Percentiles rank a stretch among this genome's conserved stretches.
Conservation (phyloP, 2,888 invertebrate species). For the Agonopterix arenella region DNA sequence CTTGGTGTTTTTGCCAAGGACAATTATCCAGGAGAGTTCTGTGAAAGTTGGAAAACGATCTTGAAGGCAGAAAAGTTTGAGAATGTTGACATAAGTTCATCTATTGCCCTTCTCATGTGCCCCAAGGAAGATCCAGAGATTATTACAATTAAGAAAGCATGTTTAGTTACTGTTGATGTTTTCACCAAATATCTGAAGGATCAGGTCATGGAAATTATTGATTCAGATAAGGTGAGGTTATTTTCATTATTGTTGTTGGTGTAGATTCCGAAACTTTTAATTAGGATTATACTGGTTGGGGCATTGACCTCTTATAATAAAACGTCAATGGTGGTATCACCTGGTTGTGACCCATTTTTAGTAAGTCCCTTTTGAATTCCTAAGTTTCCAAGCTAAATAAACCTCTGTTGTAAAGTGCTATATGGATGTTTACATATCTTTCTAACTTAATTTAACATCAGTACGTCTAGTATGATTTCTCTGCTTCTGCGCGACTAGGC, state of each 20-base stretch:
- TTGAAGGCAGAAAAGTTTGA: constrained; percentile 88
- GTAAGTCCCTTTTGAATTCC: too few species aligned
- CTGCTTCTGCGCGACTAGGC: too few species aligned
- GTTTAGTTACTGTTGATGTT: constrained; percentile 94
- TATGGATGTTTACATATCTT: too few species aligned
- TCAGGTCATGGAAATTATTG: constrained; percentile 99
- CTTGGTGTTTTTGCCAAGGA: constrained; percentile 96
- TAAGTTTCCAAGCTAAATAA: too few species aligned
- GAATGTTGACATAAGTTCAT: constrained; percentile 90
- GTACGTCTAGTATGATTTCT: too few species aligned
- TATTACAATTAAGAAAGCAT: constrained; percentile 93
- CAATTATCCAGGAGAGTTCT: constrained; percentile 94
- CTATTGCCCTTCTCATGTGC: constrained; percentile 92
- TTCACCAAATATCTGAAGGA: constrained; percentile 98
- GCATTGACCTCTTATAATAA: too few species aligned
- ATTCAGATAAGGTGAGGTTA: constrained; percentile 89
- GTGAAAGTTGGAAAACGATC: constrained; percentile 91
- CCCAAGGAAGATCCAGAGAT: constrained; percentile 97
- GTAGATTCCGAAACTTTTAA: too few species aligned
- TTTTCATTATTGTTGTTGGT: background rate
- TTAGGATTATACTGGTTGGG: too few species aligned
- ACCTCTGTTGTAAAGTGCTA: too few species aligned
- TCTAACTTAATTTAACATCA: too few species aligned
- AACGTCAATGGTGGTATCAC: too few species aligned
- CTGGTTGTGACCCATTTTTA: too few species aligned